Percentiles rank a stretch among this genome's conserved stretches.
Evolutionary conservation across 2,797 vertebrate genomes (phyloP).

Genomic region (Falco peregrinus): DNA sequence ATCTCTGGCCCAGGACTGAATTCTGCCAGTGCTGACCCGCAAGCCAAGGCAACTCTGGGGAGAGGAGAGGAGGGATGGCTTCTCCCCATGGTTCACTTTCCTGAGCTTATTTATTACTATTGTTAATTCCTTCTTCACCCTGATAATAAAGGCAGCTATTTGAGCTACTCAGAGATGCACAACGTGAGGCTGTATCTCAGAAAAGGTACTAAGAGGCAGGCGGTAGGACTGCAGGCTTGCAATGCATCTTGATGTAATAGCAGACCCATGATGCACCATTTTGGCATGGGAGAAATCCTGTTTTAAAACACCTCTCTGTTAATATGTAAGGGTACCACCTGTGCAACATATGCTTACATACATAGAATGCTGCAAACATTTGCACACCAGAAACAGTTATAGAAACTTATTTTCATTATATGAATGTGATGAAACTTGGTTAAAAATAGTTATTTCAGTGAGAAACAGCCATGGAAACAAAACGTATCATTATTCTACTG

Average conservation of each 20-base stretch:
- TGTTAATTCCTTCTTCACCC: accelerated
- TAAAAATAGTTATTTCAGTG: neutral
- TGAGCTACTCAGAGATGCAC: neutral
- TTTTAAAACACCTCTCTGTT: neutral
- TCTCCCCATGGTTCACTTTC: neutral
- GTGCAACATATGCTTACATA: neutral
- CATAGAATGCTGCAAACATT: accelerated
- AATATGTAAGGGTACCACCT: neutral
- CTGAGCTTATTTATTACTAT: neutral
- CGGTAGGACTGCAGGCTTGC: neutral
- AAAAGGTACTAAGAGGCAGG: neutral
- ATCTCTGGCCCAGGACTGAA: neutral
- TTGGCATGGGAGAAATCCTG: neutral
- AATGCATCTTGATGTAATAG: accelerated
- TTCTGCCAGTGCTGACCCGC: neutral
- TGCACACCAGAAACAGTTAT: neutral
- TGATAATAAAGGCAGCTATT: neutral
- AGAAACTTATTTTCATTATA: neutral
- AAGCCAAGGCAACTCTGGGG: neutral
- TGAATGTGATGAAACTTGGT: neutral
- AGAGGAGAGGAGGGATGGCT: neutral
- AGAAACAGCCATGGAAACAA: neutral
- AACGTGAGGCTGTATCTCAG: neutral
- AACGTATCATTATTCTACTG: neutral
- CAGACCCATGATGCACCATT: neutral